Evolutionary conservation across 2,797 vertebrate genomes (phyloP), one percentile per base, ranked within the genome.

Genomic region (Chromis chromis): DNA sequence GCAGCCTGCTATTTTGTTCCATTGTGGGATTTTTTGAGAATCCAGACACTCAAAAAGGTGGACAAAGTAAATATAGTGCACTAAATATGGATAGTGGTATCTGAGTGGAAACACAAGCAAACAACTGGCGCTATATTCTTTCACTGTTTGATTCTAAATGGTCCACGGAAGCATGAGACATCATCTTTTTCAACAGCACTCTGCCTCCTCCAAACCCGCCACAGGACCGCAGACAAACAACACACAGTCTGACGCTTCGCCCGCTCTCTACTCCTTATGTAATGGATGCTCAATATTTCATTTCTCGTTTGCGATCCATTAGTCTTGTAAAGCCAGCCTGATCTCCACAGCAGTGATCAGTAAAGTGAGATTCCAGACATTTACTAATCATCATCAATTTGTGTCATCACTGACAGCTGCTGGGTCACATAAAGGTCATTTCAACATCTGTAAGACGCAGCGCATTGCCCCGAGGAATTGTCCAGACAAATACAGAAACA

Each of bases 151-250:
- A 11, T 17, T 70, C 48, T 40, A n/a, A 68, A 59, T 28, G 52
- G 36, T 39, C 19, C 27, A 19, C 1, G 4, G n/a, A 39, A 44
- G 58, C 46, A 33, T 22, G 44, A n/a, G 40, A 54, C 65, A 48
- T 53, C 52, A 28, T n/a, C 31, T 14, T n/a, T 50, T n/a, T 31
- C 46, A 27, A 28, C 17, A 46, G 25, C 49, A 24, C 42, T 28
- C 7, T 0, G 0, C 6, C 24, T 42, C 55, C 25, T 48, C 53
- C 21, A 65, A 58, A 52, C 31, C 17, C 28, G 17, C 1, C 25
- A 55, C 10, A 21, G 44, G 39, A 48, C n/a, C n/a, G 40, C 19
- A 42, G 46, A 74, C 49, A n/a, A 40, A 48, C 17, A 69, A 12
- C 50, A 76, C 19, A 55, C 16, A 19, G 42, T 46, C 44, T 19